Evolutionary conservation across 92 coral and sea anemone genomes (phyloP), one percentile per base, ranked within the genome.

Genomic region (Zoanthus sansibaricus): DNA sequence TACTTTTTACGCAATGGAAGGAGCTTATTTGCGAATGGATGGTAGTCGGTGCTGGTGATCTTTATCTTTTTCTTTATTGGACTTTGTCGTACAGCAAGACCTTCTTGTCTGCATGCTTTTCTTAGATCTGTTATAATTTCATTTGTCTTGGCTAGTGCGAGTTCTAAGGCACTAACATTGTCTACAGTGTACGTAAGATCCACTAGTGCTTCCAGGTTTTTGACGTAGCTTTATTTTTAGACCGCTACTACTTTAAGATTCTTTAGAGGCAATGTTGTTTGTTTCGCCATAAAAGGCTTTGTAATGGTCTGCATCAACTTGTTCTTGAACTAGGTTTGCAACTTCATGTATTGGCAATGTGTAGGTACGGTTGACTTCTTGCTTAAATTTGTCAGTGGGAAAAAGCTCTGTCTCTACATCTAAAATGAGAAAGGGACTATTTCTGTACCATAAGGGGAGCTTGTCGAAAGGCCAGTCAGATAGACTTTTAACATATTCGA

Each of bases 401-500:
- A 61, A 61, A 61, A 61, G 68, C 31, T 61, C 68, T 18, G 64
- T 58, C 25, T 58, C 68, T 58, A 58, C 64, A 58, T 58, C 25
- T 58, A 58, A 56, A 56, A 58, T 58, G 1, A 58, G 64, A 58
- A 58, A 58, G 64, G 64, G 64, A 58, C 58, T 52, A 52, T 58
- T 58, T 58, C 64, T 58, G 64, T 58, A 58, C 15, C 25, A n/a
- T 37, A 10, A 46, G 87, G 88, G 55, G 61, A 32, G 64, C 64
- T 58, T 11, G 64, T 58, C 64, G 18, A 58, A 58, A 58, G 64
- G 18, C 90, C 93, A 93, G 51, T 90, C 87, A 56, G 64, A 4
- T 12, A 56, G 64, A 56, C n/a, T n/a, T n/a, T n/a, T n/a, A n/a
- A n/a, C n/a, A n/a, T n/a, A n/a, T n/a, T n/a, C n/a, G n/a, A n/a